A percentile compares a stretch with the other conserved stretches of the same genome.
Conservation (phyloP, 2,113 vertebrate species). For the Cacatua alba region DNA sequence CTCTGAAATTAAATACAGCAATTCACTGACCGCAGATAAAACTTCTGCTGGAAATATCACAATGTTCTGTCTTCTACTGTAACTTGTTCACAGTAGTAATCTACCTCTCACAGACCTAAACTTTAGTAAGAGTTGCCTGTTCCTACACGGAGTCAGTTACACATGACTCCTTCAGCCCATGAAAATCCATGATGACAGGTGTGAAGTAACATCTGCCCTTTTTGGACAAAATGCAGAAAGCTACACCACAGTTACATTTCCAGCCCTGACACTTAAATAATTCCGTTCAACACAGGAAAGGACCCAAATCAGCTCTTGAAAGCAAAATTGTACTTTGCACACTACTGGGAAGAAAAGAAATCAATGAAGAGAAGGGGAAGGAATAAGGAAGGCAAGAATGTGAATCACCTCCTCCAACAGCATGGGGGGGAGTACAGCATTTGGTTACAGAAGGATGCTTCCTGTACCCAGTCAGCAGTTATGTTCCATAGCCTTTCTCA, state of each 20-base stretch:
- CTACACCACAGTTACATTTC: background rate
- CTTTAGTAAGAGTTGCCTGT: background rate
- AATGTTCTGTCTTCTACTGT: background rate
- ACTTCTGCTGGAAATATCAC: background rate
- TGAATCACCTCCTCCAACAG: background rate
- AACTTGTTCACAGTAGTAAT: background rate
- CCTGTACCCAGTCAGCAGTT: background rate
- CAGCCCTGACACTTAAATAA: background rate
- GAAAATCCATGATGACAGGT: background rate
- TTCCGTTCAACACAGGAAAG: background rate
- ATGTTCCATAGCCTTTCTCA: background rate
- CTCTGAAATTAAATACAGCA: background rate
- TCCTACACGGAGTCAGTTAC: background rate
- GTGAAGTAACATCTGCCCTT: background rate
- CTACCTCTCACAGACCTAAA: background rate
- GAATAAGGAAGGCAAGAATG: background rate
- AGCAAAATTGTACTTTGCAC: background rate
- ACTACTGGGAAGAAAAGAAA: background rate
- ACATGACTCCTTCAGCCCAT: background rate
- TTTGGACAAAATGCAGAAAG: background rate
- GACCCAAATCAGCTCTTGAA: background rate
- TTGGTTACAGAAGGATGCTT: background rate
- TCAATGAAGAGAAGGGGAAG: background rate
- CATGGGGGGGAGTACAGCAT: rapidly evolving
- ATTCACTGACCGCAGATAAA: background rate